phyloP scores from a whole-genome alignment of 23 tunicate genomes.

The Ciona savignyi region DNA sequence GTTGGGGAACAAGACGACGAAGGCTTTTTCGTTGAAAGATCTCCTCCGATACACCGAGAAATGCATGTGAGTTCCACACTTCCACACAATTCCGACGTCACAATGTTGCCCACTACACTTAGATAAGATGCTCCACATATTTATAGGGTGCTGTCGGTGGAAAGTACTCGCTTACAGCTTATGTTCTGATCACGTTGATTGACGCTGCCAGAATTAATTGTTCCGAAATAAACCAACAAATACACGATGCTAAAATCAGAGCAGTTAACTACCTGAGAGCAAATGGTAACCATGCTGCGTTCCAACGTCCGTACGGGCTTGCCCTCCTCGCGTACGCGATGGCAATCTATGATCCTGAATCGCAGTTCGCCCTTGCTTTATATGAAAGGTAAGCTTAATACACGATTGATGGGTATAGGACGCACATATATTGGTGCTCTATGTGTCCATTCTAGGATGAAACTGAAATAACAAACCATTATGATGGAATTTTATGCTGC shows the following conservation, averaged over 20 bases:
- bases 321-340: constrained; percentile 15
- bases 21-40: constrained; percentile 3
- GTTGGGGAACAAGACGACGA: constrained; percentile 3
- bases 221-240: background rate
- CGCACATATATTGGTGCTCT: no score
- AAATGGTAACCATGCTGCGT: background rate
- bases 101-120: no score
- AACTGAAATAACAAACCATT: no score
- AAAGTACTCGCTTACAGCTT: constrained; percentile 5
- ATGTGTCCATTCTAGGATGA: no score
- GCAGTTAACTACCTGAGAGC: constrained; percentile 3
- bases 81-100: no score
- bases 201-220: constrained; percentile 1
- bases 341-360: constrained; percentile 1
- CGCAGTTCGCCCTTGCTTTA: no score
- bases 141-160: constrained; percentile 24
- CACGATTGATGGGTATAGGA: no score
- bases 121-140: background rate
- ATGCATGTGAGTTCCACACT: constrained; percentile 53
- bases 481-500: no score
- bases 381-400: no score
- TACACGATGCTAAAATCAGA: background rate
- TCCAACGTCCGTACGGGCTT: constrained; percentile 20
- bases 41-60: constrained; percentile 4
- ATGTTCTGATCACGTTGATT: constrained; percentile 15